These are phyloP conservation scores for Pogonocichla stellata DNA, from an alignment of 2,113 vertebrate genomes.

Conservation along the genomic window DNA sequence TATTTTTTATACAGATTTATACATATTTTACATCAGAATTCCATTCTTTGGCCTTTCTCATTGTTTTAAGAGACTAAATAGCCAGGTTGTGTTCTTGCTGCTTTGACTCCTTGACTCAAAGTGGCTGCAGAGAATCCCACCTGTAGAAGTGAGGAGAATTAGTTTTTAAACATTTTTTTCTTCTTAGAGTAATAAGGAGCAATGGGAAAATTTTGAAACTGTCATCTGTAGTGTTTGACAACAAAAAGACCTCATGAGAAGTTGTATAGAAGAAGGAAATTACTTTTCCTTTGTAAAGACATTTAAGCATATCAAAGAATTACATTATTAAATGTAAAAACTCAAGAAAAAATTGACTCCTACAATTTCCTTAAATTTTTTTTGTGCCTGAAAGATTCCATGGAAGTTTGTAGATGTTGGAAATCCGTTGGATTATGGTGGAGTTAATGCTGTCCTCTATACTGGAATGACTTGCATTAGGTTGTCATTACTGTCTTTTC, in stretches of 20 bases:
- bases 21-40: not conserved
- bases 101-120: not conserved
- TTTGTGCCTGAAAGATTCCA: not conserved
- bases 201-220: not conserved
- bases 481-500: not conserved
- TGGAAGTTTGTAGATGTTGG: not conserved
- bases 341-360: not conserved
- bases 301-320: not conserved
- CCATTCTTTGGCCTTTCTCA: not conserved
- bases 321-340: not conserved
- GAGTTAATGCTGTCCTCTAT: not conserved
- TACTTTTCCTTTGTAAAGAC: not conserved
- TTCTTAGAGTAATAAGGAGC: not conserved
- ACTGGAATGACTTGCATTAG: not conserved
- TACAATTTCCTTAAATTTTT: not conserved
- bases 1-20: not conserved
- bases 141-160: not conserved
- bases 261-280: conserved; percentile 7
- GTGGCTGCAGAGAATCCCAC: conserved; percentile 6
- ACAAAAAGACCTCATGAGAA: conserved; percentile 18
- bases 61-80: not conserved
- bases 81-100: not conserved
- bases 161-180: conserved; percentile 1
- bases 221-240: conserved; percentile 13
- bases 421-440: not conserved